phyloP scores from a whole-genome alignment of 1,140 invertebrate genomes.

The Rhyzopertha dominica region DNA sequence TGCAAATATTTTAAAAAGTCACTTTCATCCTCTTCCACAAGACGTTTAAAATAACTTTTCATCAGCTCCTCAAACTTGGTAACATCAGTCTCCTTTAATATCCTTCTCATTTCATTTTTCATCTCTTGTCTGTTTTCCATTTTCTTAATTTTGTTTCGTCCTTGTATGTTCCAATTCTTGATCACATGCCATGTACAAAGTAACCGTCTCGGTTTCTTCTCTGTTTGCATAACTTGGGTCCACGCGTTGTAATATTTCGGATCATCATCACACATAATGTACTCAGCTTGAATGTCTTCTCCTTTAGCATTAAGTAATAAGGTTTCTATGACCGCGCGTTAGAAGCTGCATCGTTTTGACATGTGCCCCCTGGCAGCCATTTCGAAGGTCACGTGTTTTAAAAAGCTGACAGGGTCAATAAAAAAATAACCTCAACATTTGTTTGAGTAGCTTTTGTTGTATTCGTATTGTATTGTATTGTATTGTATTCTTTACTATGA shows the following conservation, averaged over 20 bases:
- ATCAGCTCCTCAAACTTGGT: slow-evolving; percentile 9
- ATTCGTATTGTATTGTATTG: too few species aligned
- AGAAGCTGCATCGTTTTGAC: too few species aligned
- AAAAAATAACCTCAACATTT: too few species aligned
- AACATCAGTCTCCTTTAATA: slow-evolving; percentile 14
- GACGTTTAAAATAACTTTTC: too few species aligned
- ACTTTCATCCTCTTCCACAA: slow-evolving; percentile 14
- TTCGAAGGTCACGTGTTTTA: too few species aligned
- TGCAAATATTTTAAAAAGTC: slow-evolving; percentile 22
- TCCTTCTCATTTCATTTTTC: slow-evolving; percentile 13
- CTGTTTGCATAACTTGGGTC: slow-evolving; percentile 16
- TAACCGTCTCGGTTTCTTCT: slow-evolving; percentile 18
- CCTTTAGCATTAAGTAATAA: too few species aligned
- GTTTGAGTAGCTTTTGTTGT: too few species aligned
- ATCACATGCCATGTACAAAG: slow-evolving; percentile 20
- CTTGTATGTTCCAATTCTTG: slow-evolving; percentile 22
- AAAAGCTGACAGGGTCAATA: too few species aligned
- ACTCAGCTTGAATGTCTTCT: slow-evolving; percentile 1
- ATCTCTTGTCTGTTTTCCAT: slow-evolving; percentile 12
- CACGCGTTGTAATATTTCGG: slow-evolving; percentile 24
- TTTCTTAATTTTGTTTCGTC: slow-evolving; percentile 7
- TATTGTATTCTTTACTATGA: too few species aligned
- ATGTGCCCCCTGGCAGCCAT: too few species aligned
- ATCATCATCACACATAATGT: slow-evolving; percentile 19
- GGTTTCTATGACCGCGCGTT: too few species aligned